Evolutionary conservation across 2,113 vertebrate genomes (phyloP).

Genomic region (Melanostigma gelatinosum): DNA sequence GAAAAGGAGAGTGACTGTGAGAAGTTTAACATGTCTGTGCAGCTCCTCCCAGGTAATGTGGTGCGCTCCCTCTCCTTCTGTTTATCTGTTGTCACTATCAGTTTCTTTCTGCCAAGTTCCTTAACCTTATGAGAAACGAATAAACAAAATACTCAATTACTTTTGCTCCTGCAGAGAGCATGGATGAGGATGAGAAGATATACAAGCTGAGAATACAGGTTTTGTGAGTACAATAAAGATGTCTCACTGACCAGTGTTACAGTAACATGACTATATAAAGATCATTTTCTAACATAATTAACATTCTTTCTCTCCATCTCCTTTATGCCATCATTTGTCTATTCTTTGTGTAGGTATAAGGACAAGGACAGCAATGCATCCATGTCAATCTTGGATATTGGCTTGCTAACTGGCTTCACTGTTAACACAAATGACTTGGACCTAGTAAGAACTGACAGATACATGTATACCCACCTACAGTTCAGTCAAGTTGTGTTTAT

Average conservation of each 20-base stretch:
- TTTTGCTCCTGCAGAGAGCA: conserved; percentile 40
- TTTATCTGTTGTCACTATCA: neutral
- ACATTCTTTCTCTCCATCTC: neutral
- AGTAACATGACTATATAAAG: neutral
- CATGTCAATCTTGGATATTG: conserved; percentile 84
- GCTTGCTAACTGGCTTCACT: conserved; percentile 82
- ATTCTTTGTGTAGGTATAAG: conserved; percentile 56
- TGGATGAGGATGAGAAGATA: neutral
- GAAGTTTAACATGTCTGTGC: conserved; percentile 81
- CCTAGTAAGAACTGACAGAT: conserved; percentile 57
- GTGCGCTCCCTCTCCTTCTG: neutral
- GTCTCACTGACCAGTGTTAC: neutral
- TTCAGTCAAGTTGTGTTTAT: neutral
- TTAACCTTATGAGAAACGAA: neutral
- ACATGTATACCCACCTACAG: neutral
- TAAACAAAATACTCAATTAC: neutral
- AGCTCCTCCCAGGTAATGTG: conserved; percentile 63
- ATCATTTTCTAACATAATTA: neutral
- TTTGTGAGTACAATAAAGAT: conserved; percentile 63
- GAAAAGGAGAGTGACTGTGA: conserved; percentile 80
- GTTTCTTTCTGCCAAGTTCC: neutral
- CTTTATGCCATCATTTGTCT: conserved; percentile 4
- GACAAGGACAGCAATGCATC: conserved; percentile 57
- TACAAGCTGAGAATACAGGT: conserved; percentile 64
- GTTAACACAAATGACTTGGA: conserved; percentile 75